These are phyloP conservation scores for Coleophora deauratella DNA, from an alignment of 2,888 invertebrate genomes.

Conservation along the genomic window DNA sequence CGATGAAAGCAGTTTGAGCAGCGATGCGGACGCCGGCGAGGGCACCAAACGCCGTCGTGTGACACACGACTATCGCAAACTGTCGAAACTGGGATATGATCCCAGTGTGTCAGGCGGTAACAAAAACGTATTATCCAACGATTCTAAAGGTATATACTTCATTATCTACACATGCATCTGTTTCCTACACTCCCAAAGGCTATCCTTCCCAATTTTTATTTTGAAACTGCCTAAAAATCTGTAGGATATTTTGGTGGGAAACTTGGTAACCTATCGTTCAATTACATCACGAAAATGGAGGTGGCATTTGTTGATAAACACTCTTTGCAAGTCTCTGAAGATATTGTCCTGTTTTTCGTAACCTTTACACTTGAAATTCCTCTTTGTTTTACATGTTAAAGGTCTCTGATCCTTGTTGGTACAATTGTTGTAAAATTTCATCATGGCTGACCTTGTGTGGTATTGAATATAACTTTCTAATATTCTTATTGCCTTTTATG, in stretches of 20 bases:
- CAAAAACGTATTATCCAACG: slow-evolving; percentile 42
- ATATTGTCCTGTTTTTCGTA: slow-evolving; percentile 9
- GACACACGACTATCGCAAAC: slow-evolving; percentile 60
- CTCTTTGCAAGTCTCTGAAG: slow-evolving; percentile 32
- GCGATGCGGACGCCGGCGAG: slow-evolving; percentile 55
- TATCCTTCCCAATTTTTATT: slow-evolving; percentile 6
- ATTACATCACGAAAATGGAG: slow-evolving; percentile 63
- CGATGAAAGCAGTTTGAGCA: slow-evolving; percentile 39
- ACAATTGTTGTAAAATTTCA: background rate
- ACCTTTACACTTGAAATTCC: too few relatives aligned
- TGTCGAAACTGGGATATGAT: slow-evolving; percentile 61
- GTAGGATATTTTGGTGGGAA: slow-evolving; percentile 61
- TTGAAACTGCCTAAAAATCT: slow-evolving; percentile 2
- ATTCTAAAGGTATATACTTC: slow-evolving; percentile 53
- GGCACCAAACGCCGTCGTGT: slow-evolving; percentile 58
- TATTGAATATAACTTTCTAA: slow-evolving; percentile 42
- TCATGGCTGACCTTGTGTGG: slow-evolving; percentile 16
- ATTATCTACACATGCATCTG: slow-evolving; percentile 20
- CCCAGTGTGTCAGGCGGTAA: slow-evolving; percentile 60
- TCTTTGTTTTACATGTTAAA: too few relatives aligned
- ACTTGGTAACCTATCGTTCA: slow-evolving; percentile 58
- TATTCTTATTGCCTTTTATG: slow-evolving; percentile 21
- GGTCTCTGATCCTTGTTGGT: background rate
- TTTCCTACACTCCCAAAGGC: slow-evolving; percentile 11
- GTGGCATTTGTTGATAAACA: slow-evolving; percentile 70